Base-by-base conservation (phyloP, 2,797 vertebrate genomes). In the Furcifer pardalis region DNA sequence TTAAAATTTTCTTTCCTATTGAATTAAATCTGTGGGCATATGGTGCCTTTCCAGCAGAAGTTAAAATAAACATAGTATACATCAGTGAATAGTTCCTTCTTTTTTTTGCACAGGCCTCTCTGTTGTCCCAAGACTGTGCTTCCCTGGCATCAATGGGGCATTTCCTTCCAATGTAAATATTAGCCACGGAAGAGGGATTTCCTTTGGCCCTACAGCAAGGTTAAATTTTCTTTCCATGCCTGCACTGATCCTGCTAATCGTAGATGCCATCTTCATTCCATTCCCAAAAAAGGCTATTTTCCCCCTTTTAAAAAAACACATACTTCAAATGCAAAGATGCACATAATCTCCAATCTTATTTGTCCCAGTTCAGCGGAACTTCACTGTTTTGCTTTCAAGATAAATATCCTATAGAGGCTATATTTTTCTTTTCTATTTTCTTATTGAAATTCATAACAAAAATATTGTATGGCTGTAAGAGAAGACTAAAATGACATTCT, bases 391-490 rank as follows among this genome's bases (percentile, higher is more conserved):
- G 21, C 4, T 25, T 21, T 40, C 2, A 30, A 1, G 72, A 69
- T 84, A 42, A 40, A 52, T 87, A 0, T 0, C 35, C 68, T n/a
- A 77, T 79, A 32, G 75, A 85, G n/a, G n/a, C n/a, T 79, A 7
- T 44, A 76, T 6, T 84, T 49, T 68, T 52, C 9, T 46, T 79
- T 65, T n/a, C 60, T 62, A 1, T 3, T 83, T 75, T 49, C 46
- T 7, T 79, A 2, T 46, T 30, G 81, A 69, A 40, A 0, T 79
- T 8, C 7, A 84, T 89, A 30, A 7, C 7, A 49, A 84, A 19
- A 19, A 68, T 86, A 83, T 86, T 85, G 17, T n/a, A 71, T 52
- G 77, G 49, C 60, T 86, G 4, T 40, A 73, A 44, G 32, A n/a
- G 79, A 62, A 69, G 71, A 59, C 77, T 60, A 37, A 80, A 73